phyloP scores from a whole-genome alignment of 2,888 invertebrate genomes.

The Tiphia femorata region DNA sequence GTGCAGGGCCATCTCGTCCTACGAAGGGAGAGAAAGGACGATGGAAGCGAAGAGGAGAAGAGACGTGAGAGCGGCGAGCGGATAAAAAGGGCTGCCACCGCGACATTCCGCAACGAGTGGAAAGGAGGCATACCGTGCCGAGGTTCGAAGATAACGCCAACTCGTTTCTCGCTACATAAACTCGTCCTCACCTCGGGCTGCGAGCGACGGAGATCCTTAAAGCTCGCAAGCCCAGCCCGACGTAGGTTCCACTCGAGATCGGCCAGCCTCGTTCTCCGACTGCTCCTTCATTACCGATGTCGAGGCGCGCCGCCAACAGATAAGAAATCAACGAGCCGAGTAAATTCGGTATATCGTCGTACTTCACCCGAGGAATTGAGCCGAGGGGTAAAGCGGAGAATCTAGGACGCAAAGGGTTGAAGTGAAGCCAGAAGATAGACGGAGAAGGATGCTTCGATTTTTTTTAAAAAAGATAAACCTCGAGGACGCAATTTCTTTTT shows the following conservation, averaged over 20 bases:
- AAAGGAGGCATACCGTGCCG: slow-evolving; percentile 29
- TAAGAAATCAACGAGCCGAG: neutral
- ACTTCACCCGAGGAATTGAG: too few species aligned
- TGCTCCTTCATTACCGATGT: neutral
- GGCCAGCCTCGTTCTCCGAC: neutral
- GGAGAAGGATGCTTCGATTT: too few species aligned
- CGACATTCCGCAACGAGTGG: too few species aligned
- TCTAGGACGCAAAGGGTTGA: neutral
- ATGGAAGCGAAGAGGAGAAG: slow-evolving; percentile 1
- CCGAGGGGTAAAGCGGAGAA: neutral
- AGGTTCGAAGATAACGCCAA: slow-evolving; percentile 41
- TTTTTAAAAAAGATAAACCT: too few species aligned
- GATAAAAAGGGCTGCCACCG: slow-evolving; percentile 32
- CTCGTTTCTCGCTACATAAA: slow-evolving; percentile 62
- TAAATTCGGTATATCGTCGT: too few species aligned
- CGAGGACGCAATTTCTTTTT: too few species aligned
- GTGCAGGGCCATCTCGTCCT: too few species aligned
- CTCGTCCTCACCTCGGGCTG: slow-evolving; percentile 25
- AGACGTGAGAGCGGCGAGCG: neutral
- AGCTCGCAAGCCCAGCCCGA: neutral
- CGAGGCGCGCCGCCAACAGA: too few species aligned
- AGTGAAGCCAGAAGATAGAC: neutral
- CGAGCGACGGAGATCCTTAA: neutral
- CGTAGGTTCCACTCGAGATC: neutral
- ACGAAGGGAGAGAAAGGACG: slow-evolving; percentile 19